Base-by-base conservation (phyloP, 2,888 invertebrate species). In the Leptogaster cylindrica region DNA sequence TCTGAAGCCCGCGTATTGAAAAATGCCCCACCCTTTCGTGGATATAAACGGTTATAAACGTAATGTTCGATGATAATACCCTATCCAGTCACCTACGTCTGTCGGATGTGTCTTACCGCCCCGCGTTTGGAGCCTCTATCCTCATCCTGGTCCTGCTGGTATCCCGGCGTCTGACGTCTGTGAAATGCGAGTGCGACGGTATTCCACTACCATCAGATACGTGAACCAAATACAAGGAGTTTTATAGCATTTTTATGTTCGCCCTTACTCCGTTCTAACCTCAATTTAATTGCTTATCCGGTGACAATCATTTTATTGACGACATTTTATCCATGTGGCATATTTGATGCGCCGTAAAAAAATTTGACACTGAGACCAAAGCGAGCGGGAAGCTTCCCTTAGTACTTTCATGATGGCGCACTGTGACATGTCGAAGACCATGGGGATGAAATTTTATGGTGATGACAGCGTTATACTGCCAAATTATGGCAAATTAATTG, bases 221-320 rank as follows among this genome's bases (percentile, higher is more conserved):
- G 25, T 44, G 28, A 52, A 27, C 50, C 48, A 36, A 36, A 36
- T 25, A 50, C 33, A 48, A 65, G 65, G 67, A 70, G 55, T 71
- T 79, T 80, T 80, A 80, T 77, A 74, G 74, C 73, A 73, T 74
- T 80, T 80, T 80, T 80, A 80, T 78, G 79, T 74, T 73, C 73
- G 73, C 76, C 75, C 79, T 80, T 79, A 79, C 79, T 78, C 77
- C 51, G 64, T 64, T 69, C 66, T 66, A 80, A 80, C 79, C 78
- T 79, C 79, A 79, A 79, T 80, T 80, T 80, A 80, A 80, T 80
- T 80, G 80, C 79, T 79, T 80, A 80, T 78, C 80, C 79, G 79
- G 80, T 80, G 80, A 80, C 79, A 79, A 79, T 76, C 76, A 80
- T 80, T 78, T 75, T 74, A 77, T 77, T 77, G 65, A 70, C 68